phyloP scores from a whole-genome alignment of 1,140 invertebrate genomes.

The Vanessa tameamea region DNA sequence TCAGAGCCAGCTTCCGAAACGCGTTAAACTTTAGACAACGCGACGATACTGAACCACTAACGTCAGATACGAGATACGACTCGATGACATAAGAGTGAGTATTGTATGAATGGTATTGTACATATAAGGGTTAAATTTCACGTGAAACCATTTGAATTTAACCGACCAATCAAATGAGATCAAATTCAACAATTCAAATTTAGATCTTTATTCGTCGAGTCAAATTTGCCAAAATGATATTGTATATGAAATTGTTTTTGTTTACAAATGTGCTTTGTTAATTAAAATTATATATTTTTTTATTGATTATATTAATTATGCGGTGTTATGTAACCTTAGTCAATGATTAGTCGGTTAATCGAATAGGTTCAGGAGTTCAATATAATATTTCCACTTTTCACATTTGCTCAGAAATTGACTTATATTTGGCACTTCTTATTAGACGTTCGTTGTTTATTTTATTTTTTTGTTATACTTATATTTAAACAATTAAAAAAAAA shows the following conservation, averaged over 20 bases:
- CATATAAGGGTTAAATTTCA: not conserved
- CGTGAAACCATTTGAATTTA: not conserved
- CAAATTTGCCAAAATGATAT: not conserved
- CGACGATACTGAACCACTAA: conserved; percentile 66
- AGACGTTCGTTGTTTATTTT: too few species aligned
- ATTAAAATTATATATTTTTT: not conserved
- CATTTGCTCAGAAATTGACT: not conserved
- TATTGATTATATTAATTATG: not conserved
- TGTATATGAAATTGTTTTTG: not conserved
- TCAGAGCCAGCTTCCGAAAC: conserved; percentile 88
- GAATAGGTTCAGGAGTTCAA: not conserved
- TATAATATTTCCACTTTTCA: not conserved
- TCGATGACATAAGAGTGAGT: conserved; percentile 67
- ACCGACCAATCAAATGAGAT: not conserved
- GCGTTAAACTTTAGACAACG: conserved; percentile 78
- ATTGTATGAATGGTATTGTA: conserved; percentile 1
- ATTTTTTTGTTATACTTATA: conserved; percentile 7
- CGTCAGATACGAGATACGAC: conserved; percentile 73
- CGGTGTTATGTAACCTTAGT: not conserved
- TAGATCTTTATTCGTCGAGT: not conserved
- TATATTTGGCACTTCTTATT: not conserved
- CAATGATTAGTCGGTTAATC: not conserved
- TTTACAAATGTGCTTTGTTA: too few species aligned
- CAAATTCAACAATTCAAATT: not conserved
- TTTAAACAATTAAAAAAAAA: not conserved